Evolutionary conservation across 2,113 vertebrate species (phyloP).

Genomic region (Boleophthalmus pectinirostris): DNA sequence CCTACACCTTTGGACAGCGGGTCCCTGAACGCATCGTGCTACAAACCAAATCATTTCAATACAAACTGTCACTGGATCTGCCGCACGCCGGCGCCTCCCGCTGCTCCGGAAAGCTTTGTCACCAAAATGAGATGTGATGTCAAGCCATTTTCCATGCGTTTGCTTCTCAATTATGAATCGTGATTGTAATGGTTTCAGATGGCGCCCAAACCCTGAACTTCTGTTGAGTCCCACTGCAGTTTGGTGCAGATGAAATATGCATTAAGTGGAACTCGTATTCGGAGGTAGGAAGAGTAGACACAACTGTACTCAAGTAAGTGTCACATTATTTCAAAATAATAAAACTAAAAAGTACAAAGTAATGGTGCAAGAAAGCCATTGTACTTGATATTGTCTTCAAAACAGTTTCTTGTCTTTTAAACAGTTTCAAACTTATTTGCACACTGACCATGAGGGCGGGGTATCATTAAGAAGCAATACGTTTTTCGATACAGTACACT

Average conservation of each 20-base stretch:
- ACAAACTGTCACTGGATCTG: conserved; percentile 59
- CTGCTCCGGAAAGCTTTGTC: conserved; percentile 68
- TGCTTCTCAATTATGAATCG: conserved; percentile 76
- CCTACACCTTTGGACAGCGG: conserved; percentile 70
- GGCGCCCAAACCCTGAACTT: conserved; percentile 73
- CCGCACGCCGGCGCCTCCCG: conserved; percentile 51
- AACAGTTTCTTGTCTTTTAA: no score
- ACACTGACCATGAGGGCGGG: no score
- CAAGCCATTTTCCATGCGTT: conserved; percentile 66
- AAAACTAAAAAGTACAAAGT: no score
- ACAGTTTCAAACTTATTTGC: no score
- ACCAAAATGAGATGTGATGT: conserved; percentile 69
- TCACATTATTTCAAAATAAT: no score
- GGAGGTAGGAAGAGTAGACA: no score
- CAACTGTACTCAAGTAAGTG: no score
- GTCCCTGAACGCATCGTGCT: conserved; percentile 52
- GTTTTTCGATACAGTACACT: no score
- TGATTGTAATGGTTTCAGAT: conserved; percentile 72
- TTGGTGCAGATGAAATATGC: conserved; percentile 70
- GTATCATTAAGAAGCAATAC: no score
- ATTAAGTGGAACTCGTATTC: conserved; percentile 34
- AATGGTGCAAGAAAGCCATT: no score
- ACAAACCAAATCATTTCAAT: conserved; percentile 68
- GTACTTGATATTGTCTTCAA: no score
- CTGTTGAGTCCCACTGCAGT: conserved; percentile 71